Base-by-base conservation (phyloP, 2,797 vertebrate species). In the Sebastes minor region DNA sequence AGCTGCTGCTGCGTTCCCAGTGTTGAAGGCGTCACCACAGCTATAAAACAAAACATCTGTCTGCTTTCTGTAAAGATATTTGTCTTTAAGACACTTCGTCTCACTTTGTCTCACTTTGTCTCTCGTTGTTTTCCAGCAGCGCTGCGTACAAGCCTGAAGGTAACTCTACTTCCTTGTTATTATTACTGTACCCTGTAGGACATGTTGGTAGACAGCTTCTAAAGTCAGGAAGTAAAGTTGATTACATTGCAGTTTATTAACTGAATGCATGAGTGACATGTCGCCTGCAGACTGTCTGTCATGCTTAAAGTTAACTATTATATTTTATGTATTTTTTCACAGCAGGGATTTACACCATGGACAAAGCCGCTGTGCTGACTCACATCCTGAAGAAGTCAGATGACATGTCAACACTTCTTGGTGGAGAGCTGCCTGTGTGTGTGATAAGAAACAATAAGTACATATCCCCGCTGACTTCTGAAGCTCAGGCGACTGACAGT, bases 381-480 rank as follows among this genome's bases (percentile, higher is more conserved):
- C 59, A 71, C 2, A 57, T 88, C 52, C 52, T 89, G 85, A 82
- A 60, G 60, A 82, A 57, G 57, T 60, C 88, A 12, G 67, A 80
- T 9, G 82, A 62, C 30, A 27, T 8, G n/a, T 69, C 79, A 1
- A 91, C 91, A 2, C 65, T 93, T 27, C 84, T 95, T 23, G 90
- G 93, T 16, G 93, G 95, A 46, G 89, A 95, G 57, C 56, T 27
- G 38, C 80, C 90, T 13, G 53, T 28, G 53, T 85, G 83, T 28
- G 88, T 95, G 53, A 70, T 95, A 6, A 85, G 53, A n/a, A 88
- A 62, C 62, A 81, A 72, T 13, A 84, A 75, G 30, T 95, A 94
- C 72, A 76, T 93, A 8, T 67, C 91, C 0, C 85, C 84, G 0
- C 66, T 87, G 35, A 75, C 84, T 3, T 28, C 53, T 9, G 38